phyloP scores from a whole-genome alignment of 2,113 vertebrate species.

The Phalacrocorax brasilianus region DNA sequence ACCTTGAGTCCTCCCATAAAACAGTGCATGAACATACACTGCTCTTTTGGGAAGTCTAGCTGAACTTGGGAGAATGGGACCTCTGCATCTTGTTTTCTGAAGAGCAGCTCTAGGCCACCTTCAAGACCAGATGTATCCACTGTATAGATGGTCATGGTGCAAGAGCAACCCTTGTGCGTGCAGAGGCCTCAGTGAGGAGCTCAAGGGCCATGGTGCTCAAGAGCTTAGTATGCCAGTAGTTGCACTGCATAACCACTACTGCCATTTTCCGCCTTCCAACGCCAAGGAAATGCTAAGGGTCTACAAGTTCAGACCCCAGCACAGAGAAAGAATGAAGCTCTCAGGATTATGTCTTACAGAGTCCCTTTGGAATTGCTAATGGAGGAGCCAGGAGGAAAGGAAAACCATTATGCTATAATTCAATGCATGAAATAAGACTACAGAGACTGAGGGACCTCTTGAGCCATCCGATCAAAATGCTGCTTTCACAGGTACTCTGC shows the following conservation, averaged over 20 bases:
- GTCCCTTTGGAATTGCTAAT: not conserved
- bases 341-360: not conserved
- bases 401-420: not conserved
- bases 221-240: not conserved
- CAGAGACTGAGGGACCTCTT: not conserved
- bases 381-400: not conserved
- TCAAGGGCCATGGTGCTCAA: not conserved
- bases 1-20: not conserved
- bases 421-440: not conserved
- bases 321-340: not conserved
- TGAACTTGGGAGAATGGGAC: not conserved
- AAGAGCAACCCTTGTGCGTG: not conserved
- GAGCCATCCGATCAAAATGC: not conserved
- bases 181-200: not conserved
- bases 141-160: not conserved
- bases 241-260: not conserved
- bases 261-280: not conserved
- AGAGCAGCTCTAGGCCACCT: not conserved
- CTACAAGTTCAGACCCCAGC: not conserved
- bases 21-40: not conserved
- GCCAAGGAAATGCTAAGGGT: not conserved
- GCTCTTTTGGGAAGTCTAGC: not conserved
- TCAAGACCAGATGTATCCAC: not conserved
- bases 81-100: not conserved
- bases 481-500: not conserved